phyloP scores from a whole-genome alignment of 1,140 invertebrate genomes.

The Melitaea cinxia region DNA sequence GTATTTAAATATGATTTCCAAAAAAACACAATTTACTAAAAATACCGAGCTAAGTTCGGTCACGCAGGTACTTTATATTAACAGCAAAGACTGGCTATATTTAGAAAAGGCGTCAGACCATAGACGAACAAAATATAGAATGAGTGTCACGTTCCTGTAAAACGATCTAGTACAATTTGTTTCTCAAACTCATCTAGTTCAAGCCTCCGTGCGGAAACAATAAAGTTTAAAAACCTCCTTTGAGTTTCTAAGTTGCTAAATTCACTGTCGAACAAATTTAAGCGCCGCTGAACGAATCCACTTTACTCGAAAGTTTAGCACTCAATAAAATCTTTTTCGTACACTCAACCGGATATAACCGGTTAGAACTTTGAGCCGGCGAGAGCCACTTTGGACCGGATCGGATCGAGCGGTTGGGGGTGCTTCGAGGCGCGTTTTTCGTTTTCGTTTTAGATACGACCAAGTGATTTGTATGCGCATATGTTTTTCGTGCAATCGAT shows the following conservation, averaged over 20 bases:
- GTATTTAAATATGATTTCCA: no score
- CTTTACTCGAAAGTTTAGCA: constrained; percentile 35
- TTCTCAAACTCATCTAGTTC: background rate
- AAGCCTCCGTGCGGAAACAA: constrained; percentile 21
- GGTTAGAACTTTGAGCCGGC: constrained; percentile 34
- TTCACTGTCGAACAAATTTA: constrained; percentile 11
- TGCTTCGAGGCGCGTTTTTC: constrained; percentile 14
- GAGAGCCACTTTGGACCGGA: constrained; percentile 21
- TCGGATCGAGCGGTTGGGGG: constrained; percentile 19
- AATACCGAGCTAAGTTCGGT: no score
- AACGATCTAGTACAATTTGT: constrained; percentile 5
- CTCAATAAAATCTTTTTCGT: constrained; percentile 45
- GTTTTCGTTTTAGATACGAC: constrained; percentile 10
- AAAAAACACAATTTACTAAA: no score
- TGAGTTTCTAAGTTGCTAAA: constrained; percentile 20
- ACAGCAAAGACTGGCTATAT: background rate
- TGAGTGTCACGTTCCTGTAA: background rate
- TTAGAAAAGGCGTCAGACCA: background rate
- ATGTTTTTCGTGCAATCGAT: constrained; percentile 11
- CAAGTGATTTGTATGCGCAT: constrained; percentile 16
- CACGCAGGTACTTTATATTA: background rate
- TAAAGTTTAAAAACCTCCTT: constrained; percentile 29
- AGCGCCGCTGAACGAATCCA: constrained; percentile 17
- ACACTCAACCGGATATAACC: constrained; percentile 37
- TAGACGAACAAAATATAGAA: background rate